These are phyloP conservation scores for Phasianus colchicus DNA, from an alignment of 2,113 vertebrate genomes.

Conservation along the genomic window DNA sequence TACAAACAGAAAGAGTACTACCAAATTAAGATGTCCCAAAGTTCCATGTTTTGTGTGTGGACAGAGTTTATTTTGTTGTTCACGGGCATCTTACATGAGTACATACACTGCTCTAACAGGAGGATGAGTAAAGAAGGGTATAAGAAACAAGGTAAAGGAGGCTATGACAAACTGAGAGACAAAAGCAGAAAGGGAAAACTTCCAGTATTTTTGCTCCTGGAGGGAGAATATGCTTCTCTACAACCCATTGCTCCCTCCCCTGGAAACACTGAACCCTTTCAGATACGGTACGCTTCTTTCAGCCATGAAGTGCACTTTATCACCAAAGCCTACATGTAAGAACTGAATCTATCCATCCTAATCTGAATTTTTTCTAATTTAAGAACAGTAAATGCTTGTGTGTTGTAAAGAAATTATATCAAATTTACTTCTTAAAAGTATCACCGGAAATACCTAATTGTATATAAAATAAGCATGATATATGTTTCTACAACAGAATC, in stretches of 20 bases:
- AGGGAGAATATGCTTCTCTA: not conserved
- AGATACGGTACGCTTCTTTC: not conserved
- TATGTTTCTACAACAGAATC: not conserved
- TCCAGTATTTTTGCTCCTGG: not conserved
- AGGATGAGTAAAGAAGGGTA: not conserved
- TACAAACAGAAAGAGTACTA: not conserved
- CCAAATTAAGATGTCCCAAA: not conserved
- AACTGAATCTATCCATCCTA: not conserved
- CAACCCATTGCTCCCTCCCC: not conserved
- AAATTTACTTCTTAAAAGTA: not conserved
- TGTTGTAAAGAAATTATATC: not conserved
- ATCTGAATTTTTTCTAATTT: not conserved
- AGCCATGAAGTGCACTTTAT: not conserved
- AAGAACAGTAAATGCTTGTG: not conserved
- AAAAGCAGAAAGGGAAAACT: not conserved
- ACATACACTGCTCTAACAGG: not conserved
- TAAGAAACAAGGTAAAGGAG: not conserved
- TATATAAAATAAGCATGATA: no score
- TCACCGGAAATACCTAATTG: not conserved
- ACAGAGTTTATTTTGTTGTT: not conserved
- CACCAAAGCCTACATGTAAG: not conserved
- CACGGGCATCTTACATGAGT: rapidly evolving
- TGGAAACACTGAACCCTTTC: not conserved
- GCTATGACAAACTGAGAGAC: not conserved
- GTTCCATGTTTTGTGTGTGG: not conserved